A percentile compares a stretch with the other conserved stretches of the same genome.
Conservation (phyloP, 2,797 vertebrate species). For the Cirrhinus molitorella region DNA sequence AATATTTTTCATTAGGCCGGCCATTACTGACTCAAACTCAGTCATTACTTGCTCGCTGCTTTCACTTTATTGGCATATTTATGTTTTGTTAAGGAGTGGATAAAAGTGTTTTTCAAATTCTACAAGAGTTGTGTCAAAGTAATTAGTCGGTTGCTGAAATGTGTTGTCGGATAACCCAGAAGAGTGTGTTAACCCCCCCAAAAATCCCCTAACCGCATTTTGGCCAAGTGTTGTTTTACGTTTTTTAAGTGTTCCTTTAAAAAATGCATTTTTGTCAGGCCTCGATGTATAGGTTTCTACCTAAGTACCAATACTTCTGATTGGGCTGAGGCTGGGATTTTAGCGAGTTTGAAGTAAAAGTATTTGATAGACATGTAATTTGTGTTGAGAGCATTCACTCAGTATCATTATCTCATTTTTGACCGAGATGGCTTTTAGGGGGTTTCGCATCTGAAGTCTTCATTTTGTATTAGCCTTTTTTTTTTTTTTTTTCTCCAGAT, state of each 20-base stretch:
- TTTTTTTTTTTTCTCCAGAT: background rate
- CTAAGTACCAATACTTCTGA: too few species aligned
- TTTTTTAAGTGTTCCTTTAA: background rate
- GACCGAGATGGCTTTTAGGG: too few species aligned
- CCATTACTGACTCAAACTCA: constrained; percentile 36
- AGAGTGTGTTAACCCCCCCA: background rate
- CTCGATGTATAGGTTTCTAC: too few species aligned
- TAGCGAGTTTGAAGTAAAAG: too few species aligned
- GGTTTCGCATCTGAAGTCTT: too few species aligned
- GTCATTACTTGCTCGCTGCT: constrained; percentile 13
- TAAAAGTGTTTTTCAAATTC: constrained; percentile 13
- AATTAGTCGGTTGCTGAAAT: constrained; percentile 1
- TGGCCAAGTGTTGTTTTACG: background rate
- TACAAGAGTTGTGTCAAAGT: constrained; percentile 9
- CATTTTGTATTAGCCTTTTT: background rate
- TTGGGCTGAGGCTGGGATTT: too few species aligned
- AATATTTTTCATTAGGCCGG: constrained; percentile 38
- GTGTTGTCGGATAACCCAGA: background rate
- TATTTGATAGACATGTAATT: too few species aligned
- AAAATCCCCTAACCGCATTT: constrained; percentile 10
- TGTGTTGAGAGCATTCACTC: too few species aligned
- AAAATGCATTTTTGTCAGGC: too few species aligned
- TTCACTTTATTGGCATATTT: constrained; percentile 31
- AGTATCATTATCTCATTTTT: too few species aligned
- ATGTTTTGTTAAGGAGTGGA: constrained; percentile 33